phyloP scores from a whole-genome alignment of 2,888 invertebrate genomes.

The Coenonympha arcania region DNA sequence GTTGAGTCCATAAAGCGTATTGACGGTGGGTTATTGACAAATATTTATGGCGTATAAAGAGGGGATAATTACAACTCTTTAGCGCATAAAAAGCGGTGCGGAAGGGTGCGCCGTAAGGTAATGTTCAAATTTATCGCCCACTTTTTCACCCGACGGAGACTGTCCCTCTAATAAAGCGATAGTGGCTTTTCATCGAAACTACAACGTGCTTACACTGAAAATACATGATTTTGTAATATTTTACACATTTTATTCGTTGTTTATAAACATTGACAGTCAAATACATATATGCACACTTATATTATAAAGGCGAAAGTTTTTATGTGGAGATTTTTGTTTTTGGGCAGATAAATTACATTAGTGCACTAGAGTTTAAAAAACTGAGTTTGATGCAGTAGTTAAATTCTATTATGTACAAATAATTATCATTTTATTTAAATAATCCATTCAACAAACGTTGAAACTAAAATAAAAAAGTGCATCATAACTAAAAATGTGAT shows the following conservation, averaged over 20 bases:
- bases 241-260: neutral
- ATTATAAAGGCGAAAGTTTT: too few relatives aligned
- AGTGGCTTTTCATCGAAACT: conserved; percentile 6
- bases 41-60: conserved; percentile 73
- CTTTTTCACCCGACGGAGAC: conserved; percentile 53
- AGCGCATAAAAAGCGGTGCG: conserved; percentile 64
- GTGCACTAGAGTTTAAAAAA: too few relatives aligned
- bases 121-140: conserved; percentile 61
- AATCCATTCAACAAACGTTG: too few relatives aligned
- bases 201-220: neutral
- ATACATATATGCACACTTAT: too few relatives aligned
- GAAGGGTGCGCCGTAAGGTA: conserved; percentile 57
- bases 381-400: too few relatives aligned
- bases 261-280: too few relatives aligned
- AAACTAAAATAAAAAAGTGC: too few relatives aligned
- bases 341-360: too few relatives aligned
- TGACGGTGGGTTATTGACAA: conserved; percentile 71
- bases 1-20: conserved; percentile 67
- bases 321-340: too few relatives aligned
- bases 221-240: neutral
- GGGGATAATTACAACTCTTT: conserved; percentile 74
- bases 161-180: conserved; percentile 25
- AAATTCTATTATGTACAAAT: too few relatives aligned
- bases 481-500: too few relatives aligned
- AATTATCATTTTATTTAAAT: too few relatives aligned